Evolutionary conservation across 1,140 invertebrate genomes (phyloP), one percentile per base, ranked within the genome.

Genomic region (Drosophila guanche): DNA sequence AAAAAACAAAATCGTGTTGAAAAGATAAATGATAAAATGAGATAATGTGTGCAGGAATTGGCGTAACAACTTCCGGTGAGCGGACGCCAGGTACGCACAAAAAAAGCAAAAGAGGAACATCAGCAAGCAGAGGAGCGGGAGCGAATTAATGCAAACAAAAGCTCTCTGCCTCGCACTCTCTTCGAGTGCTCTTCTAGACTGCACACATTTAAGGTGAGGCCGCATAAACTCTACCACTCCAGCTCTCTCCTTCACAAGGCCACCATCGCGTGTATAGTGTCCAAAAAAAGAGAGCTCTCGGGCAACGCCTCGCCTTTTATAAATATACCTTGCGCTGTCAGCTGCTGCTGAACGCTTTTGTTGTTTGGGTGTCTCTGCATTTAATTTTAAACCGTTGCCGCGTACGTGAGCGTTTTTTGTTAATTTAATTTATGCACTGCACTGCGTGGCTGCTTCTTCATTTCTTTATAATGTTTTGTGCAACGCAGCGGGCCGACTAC

Each of bases 401-500:
- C 70, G 83, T 65, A 65, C 75, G 79, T 71, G 79, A 76, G 69
- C 48, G 72, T 63, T 76, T 61, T 75, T 79, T 42, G 22, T 58
- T 73, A 42, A 48, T 68, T 73, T 51, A 45, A 47, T 55, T 63
- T 74, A 54, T 52, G 48, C 62, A 40, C 48, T 58, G 55, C 46
- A 57, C 59, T 54, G 62, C 55, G 76, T 65, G 72, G 22, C 43
- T 65, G 66, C 65, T 76, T 40, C 43, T 58, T 33, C 75, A 75
- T 86, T 83, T 76, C 54, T 68, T 74, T 78, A 86, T 88, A 65
- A 88, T 86, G 83, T 78, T 74, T 29, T 70, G 69, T 74, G 69
- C 76, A 73, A 73, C 22, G 59, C 50, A 42, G 57, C 55, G 43
- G 25, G 52, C 46, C 74, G 61, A 88, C 51, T 47, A 40, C 53